Percentiles rank a stretch among this genome's conserved stretches.
Evolutionary conservation across 2,888 invertebrate species (phyloP).

Genomic region (Griposia aprilina): DNA sequence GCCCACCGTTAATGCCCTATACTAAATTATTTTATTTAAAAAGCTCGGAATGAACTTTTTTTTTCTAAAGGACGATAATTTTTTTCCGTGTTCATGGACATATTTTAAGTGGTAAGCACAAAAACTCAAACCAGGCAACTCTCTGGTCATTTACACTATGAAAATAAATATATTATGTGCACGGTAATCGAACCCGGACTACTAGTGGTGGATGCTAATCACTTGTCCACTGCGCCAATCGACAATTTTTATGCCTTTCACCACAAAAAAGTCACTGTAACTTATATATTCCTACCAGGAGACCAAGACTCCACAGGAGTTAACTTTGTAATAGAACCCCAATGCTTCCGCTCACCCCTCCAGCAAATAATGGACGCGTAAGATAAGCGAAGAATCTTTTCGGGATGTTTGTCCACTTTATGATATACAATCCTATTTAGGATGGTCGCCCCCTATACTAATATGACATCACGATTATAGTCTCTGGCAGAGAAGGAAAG

Average conservation of each 20-base stretch:
- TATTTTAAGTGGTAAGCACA: no score
- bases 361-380: slow-evolving; percentile 52
- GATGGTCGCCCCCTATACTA: slow-evolving; percentile 25
- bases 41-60: no score
- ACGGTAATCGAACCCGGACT: background rate
- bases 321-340: slow-evolving; percentile 9
- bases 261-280: background rate
- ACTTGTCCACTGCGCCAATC: background rate
- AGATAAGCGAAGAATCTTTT: slow-evolving; percentile 58
- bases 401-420: slow-evolving; percentile 53
- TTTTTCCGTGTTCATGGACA: no score
- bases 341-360: slow-evolving; percentile 35
- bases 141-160: background rate
- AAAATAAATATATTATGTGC: no score
- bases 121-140: background rate
- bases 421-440: slow-evolving; percentile 50
- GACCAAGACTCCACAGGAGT: slow-evolving; percentile 5
- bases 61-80: no score
- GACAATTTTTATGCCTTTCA: background rate
- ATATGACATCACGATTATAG: slow-evolving; percentile 28
- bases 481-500: background rate
- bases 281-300: slow-evolving; percentile 22
- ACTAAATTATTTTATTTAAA: no score
- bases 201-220: background rate
- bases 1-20: no score